Evolutionary conservation across 2,888 invertebrate genomes (phyloP).

Genomic region (Eupsilia transversa): DNA sequence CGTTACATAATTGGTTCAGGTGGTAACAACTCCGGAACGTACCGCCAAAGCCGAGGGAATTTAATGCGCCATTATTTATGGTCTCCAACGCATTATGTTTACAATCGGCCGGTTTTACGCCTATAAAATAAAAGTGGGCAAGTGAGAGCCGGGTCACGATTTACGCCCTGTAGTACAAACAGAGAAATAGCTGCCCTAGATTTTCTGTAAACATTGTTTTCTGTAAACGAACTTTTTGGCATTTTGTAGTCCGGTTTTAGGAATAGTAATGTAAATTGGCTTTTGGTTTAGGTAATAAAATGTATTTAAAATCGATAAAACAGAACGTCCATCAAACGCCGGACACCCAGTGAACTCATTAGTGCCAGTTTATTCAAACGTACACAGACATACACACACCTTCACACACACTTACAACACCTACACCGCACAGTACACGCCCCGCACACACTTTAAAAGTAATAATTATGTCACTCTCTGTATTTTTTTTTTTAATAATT

Average conservation of each 20-base stretch:
- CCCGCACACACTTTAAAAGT: too few relatives aligned
- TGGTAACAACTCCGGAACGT: constrained; percentile 77
- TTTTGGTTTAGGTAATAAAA: not conserved
- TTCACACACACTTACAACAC: too few relatives aligned
- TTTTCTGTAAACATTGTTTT: constrained; percentile 26
- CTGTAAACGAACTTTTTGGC: not conserved
- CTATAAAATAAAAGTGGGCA: constrained; percentile 60
- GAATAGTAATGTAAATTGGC: not conserved
- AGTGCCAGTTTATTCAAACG: too few relatives aligned
- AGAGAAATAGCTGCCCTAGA: constrained; percentile 30
- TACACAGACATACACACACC: too few relatives aligned
- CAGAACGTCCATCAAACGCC: too few relatives aligned
- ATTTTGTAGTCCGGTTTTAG: not conserved
- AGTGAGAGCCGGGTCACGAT: constrained; percentile 38
- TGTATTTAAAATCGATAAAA: not conserved
- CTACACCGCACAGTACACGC: too few relatives aligned
- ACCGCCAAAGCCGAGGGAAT: constrained; percentile 64
- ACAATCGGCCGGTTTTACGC: constrained; percentile 60
- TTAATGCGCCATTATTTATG: constrained; percentile 73
- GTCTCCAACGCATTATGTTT: constrained; percentile 65
- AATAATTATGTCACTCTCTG: too few relatives aligned
- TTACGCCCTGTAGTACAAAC: constrained; percentile 27
- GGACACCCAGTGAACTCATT: too few relatives aligned
- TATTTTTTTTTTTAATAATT: too few relatives aligned
- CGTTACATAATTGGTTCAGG: constrained; percentile 79